Evolutionary conservation across 2,888 invertebrate genomes (phyloP).

Genomic region (Lottia scabra): DNA sequence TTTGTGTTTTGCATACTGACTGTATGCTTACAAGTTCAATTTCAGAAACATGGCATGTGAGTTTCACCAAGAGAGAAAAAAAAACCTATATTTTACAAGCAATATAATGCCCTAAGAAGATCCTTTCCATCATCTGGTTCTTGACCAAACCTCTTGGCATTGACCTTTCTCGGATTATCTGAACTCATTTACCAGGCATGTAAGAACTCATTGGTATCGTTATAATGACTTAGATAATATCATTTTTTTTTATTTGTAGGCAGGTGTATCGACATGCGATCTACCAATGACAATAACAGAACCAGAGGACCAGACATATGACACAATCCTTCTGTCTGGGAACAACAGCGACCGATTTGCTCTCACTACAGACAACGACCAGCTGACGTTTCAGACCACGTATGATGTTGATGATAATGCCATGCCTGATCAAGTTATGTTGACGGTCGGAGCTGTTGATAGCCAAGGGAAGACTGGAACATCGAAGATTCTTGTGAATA

Average conservation of each 20-base stretch:
- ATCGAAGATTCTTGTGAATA: conserved; percentile 20
- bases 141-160: no score
- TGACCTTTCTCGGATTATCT: no score
- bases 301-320: neutral
- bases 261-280: conserved; percentile 5
- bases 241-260: neutral
- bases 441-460: conserved; percentile 25
- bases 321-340: conserved; percentile 10
- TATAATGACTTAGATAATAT: no score
- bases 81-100: no score
- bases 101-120: no score
- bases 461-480: conserved; percentile 19
- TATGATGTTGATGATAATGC: conserved; percentile 9
- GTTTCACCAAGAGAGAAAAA: no score
- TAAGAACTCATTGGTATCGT: no score
- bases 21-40: no score
- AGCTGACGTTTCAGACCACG: conserved; percentile 1
- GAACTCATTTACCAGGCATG: no score
- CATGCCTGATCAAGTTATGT: conserved; percentile 11
- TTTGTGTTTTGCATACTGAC: no score
- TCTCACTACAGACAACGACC: neutral
- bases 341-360: conserved; percentile 23
- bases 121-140: no score
- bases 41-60: no score
- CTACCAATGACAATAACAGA: conserved; percentile 4